Evolutionary conservation across 2,113 vertebrate genomes (phyloP).

Genomic region (Holacanthus passer): DNA sequence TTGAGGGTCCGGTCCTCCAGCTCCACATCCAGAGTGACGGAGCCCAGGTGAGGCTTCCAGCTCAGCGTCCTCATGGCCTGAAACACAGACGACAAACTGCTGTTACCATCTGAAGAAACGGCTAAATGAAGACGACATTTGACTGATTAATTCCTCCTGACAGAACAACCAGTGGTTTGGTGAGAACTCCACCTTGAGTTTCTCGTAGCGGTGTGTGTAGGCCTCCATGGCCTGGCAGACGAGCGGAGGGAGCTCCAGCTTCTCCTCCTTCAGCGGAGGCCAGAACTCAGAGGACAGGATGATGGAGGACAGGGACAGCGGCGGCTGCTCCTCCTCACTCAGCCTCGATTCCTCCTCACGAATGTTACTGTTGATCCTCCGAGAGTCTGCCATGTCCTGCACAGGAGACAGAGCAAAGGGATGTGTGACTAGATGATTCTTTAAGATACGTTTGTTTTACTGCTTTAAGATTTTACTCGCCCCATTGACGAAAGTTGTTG

Average conservation of each 20-base stretch:
- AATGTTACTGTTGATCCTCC: constrained; percentile 95
- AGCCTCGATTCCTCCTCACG: constrained; percentile 93
- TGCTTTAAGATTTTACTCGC: no score
- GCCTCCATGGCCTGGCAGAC: constrained; percentile 91
- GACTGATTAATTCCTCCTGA: background rate
- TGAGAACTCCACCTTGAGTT: constrained; percentile 91
- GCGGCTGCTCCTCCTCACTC: constrained; percentile 87
- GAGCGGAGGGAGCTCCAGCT: constrained; percentile 92
- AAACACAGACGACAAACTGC: constrained; percentile 9
- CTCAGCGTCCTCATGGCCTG: constrained; percentile 98
- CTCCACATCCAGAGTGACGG: constrained; percentile 94
- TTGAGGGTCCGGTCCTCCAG: constrained; percentile 93
- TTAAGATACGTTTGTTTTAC: no score
- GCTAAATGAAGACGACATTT: no score
- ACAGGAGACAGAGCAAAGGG: background rate
- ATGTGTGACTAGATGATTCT: no score
- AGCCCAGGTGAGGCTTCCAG: constrained; percentile 97
- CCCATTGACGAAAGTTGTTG: background rate
- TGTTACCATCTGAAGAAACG: no score
- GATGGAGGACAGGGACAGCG: constrained; percentile 89
- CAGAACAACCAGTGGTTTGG: background rate
- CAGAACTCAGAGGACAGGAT: constrained; percentile 98
- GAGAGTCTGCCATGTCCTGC: constrained; percentile 96
- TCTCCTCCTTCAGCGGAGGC: constrained; percentile 97
- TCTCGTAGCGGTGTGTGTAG: constrained; percentile 96